Conservation (phyloP, 1,140 invertebrate species). For the Goniozus legneri region DNA sequence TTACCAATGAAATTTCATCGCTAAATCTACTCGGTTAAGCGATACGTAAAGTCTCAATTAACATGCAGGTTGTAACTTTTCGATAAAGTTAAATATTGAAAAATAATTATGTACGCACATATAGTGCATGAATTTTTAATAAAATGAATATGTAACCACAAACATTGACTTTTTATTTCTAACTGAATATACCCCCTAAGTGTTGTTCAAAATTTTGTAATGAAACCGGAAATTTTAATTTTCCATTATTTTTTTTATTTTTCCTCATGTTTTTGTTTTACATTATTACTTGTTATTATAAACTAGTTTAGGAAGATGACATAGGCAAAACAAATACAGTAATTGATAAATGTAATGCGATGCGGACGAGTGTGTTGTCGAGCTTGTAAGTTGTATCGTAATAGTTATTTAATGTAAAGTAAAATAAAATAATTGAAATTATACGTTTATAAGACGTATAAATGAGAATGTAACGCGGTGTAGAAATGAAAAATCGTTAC, state of each 20-base stretch:
- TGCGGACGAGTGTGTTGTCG: constrained; percentile 27
- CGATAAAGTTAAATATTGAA: too few species aligned
- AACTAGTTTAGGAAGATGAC: constrained; percentile 41
- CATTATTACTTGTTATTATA: constrained; percentile 38
- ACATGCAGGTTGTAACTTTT: too few species aligned
- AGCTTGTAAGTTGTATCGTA: constrained; percentile 17
- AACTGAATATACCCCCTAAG: too few species aligned
- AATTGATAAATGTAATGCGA: constrained; percentile 36
- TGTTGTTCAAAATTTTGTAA: too few species aligned
- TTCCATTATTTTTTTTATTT: constrained; percentile 32
- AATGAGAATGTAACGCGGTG: constrained; percentile 24
- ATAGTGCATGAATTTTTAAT: too few species aligned
- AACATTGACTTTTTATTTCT: too few species aligned
- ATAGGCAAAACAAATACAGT: constrained; percentile 42
- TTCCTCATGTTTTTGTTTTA: constrained; percentile 34
- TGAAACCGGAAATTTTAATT: neutral
- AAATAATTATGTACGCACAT: too few species aligned
- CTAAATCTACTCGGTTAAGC: too few species aligned
- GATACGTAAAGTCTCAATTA: too few species aligned
- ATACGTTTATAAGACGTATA: constrained; percentile 18
- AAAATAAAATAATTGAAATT: constrained; percentile 25
- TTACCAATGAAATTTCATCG: too few species aligned
- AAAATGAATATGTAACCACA: too few species aligned
- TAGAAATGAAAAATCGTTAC: too few species aligned
- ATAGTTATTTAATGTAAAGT: constrained; percentile 15